Base-by-base conservation (phyloP, 2,113 vertebrate genomes). In the Empidonax alnorum region DNA sequence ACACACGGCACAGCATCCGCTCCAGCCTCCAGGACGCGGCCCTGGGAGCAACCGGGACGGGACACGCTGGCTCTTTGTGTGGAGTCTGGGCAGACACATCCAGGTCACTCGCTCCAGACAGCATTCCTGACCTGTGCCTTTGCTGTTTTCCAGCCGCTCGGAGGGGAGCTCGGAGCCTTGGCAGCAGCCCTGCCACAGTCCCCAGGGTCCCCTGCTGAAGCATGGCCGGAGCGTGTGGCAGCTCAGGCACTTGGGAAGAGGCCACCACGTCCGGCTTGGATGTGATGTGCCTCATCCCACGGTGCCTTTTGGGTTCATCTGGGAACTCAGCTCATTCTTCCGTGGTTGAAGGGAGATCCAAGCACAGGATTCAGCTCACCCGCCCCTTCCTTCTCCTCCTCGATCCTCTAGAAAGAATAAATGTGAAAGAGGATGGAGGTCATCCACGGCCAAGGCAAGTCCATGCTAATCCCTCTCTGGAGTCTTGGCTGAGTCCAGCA, bases 101-200 rank as follows among this genome's bases (percentile, higher is more conserved):
- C 87, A 89, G 94, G 91, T 96, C 91, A 80, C 49, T 91, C 11
- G 1, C 69, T 91, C 91, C 93, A 94, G 95, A 96, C 93, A 75
- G 84, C 80, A 95, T 91, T 95, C 94, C 89, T 6, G 25, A 88
- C 84, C 91, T 66, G 53, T 4, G 4, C 61, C 93, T 94, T 75
- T 87, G 37, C 78, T 24, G 1, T 79, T 77, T 79, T 86, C 44
- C 77, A 73, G 88, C 68, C 15, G 0, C 73, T 44, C 56, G 0
- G 86, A 91, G 84, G 82, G 71, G 75, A 88, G 88, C 82, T 85
- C 8, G 1, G 78, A 65, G 89, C 69, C 67, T 91, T 95, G 95
- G 94, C 95, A 93, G 91, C 53, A 61, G 52, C 53, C 7, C 37
- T 78, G 73, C 31, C 12, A 8, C 76, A 49, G 49, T 93, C 85